Base-by-base conservation (phyloP, 2,113 vertebrate genomes). In the Elgaria multicarinata region DNA sequence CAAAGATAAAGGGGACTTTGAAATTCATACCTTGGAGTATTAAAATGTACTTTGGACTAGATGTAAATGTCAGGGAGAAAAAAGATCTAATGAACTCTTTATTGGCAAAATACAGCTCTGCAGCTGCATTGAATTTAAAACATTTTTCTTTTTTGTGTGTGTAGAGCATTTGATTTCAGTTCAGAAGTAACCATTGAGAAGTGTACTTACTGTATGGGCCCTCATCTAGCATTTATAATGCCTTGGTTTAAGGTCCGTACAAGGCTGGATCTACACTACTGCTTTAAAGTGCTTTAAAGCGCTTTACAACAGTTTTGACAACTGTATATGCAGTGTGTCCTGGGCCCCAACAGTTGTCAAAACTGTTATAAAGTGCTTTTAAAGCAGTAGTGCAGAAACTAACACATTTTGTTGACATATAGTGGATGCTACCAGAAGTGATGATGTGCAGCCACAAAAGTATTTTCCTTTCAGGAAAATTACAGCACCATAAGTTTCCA, bases 1-100 rank as follows among this genome's bases (percentile, higher is more conserved):
- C 87, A 93, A 94, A 97, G 95, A 96, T 92, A 95, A 95, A 95
- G 93, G 93, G 86, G 95, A 95, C 94, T 96, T 96, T 96, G 96
- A 97, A 96, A 96, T 95, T 90, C 93, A 94, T 95, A 97, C 93
- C 92, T 97, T 91, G 28, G 95, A 95, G 92, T 94, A 95, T 95
- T 96, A 96, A 91, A 90, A 95, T 93, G 75, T 94, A 93, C 75
- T 94, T 91, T 91, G 88, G 88, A 95, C 90, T 96, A 90, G 87
- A 95, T 95, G 62, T 94, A 96, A 96, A 96, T 95, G 93, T 94
- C 95, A 96, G 86, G 92, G 90, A 91, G 88, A 92, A 93, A 92
- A 96, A 93, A 96, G 91, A 95, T 95, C 93, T 93, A 83, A 96
- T 95, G 92, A 95, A 95, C 88, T 93, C 93, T 95, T 96, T 95